Evolutionary conservation across 2,888 invertebrate genomes (phyloP).

Genomic region (Drosophila nigricruria): DNA sequence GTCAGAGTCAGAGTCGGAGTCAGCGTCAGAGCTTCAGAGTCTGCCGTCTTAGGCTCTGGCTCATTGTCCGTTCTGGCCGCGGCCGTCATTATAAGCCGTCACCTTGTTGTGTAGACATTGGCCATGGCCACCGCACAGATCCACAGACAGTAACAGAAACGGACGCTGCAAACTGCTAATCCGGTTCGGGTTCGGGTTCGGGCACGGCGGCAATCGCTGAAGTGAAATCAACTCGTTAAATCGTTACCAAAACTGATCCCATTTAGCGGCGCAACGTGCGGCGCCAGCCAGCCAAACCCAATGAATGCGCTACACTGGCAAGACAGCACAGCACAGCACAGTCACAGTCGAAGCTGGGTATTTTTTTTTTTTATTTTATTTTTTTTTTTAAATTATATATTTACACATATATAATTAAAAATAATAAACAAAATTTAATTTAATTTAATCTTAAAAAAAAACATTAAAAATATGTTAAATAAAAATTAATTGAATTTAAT

Average conservation of each 20-base stretch:
- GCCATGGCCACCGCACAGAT: slow-evolving; percentile 74
- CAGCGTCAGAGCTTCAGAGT: neutral
- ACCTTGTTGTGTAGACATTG: slow-evolving; percentile 82
- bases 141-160: slow-evolving; percentile 38
- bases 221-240: slow-evolving; percentile 84
- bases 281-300: slow-evolving; percentile 55
- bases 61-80: slow-evolving; percentile 64
- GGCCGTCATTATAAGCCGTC: slow-evolving; percentile 81
- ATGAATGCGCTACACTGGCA: slow-evolving; percentile 48
- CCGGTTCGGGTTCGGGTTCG: slow-evolving; percentile 51
- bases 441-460: no score
- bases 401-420: no score
- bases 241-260: slow-evolving; percentile 83
- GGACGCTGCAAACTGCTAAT: slow-evolving; percentile 64
- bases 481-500: no score
- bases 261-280: slow-evolving; percentile 79
- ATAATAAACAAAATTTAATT: no score
- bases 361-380: no score
- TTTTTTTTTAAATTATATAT: no score
- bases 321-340: no score
- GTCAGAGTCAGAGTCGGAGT: slow-evolving; percentile 8
- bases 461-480: no score
- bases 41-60: slow-evolving; percentile 21
- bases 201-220: slow-evolving; percentile 80
- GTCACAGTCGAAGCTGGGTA: no score